Conservation (phyloP, 35 echinoderm and acorn worm species). For the Heliocidaris erythrogramma region DNA sequence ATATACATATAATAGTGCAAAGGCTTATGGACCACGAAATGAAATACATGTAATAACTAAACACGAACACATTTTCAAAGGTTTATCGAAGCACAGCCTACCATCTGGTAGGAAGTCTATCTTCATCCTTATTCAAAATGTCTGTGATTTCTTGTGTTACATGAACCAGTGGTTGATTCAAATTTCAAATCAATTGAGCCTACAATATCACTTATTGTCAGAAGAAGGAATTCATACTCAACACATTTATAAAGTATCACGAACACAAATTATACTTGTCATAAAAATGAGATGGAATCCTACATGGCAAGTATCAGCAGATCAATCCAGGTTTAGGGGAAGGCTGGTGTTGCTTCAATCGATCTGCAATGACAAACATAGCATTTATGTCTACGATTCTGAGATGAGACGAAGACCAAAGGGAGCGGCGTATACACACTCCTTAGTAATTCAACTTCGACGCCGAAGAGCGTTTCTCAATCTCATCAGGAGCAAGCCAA, state of each 20-base stretch:
- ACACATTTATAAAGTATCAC: neutral
- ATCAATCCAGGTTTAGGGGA: neutral
- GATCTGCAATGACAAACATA: neutral
- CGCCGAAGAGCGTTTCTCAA: neutral
- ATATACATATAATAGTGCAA: too few species aligned
- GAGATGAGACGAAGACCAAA: neutral
- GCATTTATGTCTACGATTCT: neutral
- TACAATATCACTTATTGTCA: too few species aligned
- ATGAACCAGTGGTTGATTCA: too few species aligned
- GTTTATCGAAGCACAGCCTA: too few species aligned
- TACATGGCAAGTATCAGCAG: neutral
- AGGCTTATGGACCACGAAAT: too few species aligned
- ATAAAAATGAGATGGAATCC: neutral
- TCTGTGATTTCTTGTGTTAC: too few species aligned
- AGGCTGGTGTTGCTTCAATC: neutral
- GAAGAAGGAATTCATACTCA: too few species aligned
- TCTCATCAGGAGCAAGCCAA: neutral
- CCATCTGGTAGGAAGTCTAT: too few species aligned
- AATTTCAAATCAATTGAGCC: too few species aligned
- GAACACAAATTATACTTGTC: neutral
- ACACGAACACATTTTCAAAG: too few species aligned
- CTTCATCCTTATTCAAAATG: too few species aligned
- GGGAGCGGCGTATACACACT: neutral
- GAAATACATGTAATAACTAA: too few species aligned
- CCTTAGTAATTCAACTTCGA: neutral